phyloP scores from a whole-genome alignment of 1,140 invertebrate genomes.

The Trichoplusia ni region DNA sequence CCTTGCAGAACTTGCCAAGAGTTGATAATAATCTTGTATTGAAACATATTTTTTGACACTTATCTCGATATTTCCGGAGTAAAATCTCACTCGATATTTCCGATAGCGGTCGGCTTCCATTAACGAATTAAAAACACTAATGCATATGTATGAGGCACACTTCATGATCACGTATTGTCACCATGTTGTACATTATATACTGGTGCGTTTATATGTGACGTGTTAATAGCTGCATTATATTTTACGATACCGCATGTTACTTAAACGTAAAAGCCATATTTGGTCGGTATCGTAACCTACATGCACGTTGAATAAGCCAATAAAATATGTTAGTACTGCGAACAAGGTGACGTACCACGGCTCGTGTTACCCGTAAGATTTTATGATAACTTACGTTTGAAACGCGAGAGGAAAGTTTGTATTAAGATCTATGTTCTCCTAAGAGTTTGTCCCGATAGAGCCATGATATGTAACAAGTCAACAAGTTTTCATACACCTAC shows the following conservation, averaged over 20 bases:
- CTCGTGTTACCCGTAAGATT: conserved; percentile 9
- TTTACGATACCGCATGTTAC: conserved; percentile 23
- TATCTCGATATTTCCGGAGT: not conserved
- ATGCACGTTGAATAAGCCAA: conserved; percentile 21
- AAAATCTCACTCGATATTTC: not conserved
- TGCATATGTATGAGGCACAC: too few relatives aligned
- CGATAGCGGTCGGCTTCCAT: too few relatives aligned
- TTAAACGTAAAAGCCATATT: conserved; percentile 15
- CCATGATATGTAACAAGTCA: too few relatives aligned
- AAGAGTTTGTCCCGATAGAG: not conserved
- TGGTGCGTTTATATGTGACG: not conserved
- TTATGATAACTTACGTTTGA: not conserved
- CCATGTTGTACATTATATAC: not conserved
- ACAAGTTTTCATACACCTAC: too few relatives aligned
- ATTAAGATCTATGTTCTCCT: not conserved
- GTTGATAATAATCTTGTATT: conserved; percentile 14
- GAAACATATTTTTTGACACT: conserved; percentile 10
- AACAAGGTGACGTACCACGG: conserved; percentile 25
- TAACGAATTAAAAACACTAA: not conserved
- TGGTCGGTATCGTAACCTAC: conserved; percentile 14
- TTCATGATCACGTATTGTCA: too few relatives aligned
- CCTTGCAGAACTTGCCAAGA: not conserved
- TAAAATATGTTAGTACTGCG: not conserved
- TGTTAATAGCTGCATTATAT: conserved; percentile 25
- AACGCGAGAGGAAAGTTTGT: too few relatives aligned